These are phyloP conservation scores for Colletes latitarsis DNA, from an alignment of 1,140 invertebrate genomes.

Conservation along the genomic window DNA sequence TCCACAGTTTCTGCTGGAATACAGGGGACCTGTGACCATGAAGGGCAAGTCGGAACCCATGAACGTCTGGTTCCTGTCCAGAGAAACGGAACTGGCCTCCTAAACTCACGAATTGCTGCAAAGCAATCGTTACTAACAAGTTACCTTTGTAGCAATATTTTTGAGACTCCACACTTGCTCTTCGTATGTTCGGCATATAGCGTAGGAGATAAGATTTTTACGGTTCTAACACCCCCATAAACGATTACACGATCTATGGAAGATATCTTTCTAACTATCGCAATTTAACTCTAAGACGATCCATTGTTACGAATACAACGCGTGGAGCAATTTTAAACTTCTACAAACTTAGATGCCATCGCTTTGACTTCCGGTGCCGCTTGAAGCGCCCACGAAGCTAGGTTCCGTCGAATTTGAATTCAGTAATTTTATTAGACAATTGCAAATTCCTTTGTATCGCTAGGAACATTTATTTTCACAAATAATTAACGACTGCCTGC, in stretches of 20 bases:
- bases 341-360: background rate
- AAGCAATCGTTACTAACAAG: constrained; percentile 11
- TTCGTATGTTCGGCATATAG: background rate
- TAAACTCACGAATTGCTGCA: constrained; percentile 55
- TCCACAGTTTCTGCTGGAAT: constrained; percentile 92
- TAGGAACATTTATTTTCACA: background rate
- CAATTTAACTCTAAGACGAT: background rate
- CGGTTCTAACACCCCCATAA: background rate
- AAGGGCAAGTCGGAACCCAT: constrained; percentile 97
- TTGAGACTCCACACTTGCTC: constrained; percentile 30
- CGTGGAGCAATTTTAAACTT: background rate
- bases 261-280: background rate
- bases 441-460: no score
- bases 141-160: constrained; percentile 71
- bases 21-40: constrained; percentile 94
- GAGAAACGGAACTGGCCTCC: constrained; percentile 79
- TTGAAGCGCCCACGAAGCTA: background rate
- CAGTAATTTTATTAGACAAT: background rate
- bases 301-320: background rate
- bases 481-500: background rate
- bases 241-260: background rate
- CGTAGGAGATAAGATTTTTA: constrained; percentile 13
- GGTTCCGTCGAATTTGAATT: background rate
- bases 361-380: background rate
- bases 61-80: constrained; percentile 95